Conservation (phyloP, 2,113 vertebrate genomes). For the Microtus pennsylvanicus region DNA sequence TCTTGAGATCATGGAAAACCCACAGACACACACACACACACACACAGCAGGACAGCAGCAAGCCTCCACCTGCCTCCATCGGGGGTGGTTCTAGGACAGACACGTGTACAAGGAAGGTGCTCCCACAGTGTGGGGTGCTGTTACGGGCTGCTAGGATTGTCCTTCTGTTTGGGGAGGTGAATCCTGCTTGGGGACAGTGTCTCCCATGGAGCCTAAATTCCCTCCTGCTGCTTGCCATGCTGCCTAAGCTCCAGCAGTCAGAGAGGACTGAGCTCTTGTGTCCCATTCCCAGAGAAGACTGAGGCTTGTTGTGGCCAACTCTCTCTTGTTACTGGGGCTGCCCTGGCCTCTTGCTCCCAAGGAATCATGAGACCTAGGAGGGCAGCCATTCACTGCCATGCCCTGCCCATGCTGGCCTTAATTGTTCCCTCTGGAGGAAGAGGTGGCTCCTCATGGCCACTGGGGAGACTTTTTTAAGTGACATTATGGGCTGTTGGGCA, state of each 20-base stretch:
- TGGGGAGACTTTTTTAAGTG: not conserved
- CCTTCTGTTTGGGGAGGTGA: fast-evolving
- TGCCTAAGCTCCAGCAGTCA: fast-evolving
- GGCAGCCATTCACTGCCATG: not conserved
- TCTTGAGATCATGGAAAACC: not conserved
- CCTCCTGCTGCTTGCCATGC: fast-evolving
- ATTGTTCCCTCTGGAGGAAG: not conserved
- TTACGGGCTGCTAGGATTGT: not conserved
- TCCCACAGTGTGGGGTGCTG: not conserved
- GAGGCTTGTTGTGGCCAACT: not conserved
- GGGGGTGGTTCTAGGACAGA: not conserved
- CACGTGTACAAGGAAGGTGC: not conserved
- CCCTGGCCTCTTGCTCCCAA: not conserved
- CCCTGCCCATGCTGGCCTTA: not conserved
- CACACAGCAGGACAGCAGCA: not conserved
- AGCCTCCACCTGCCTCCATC: not conserved
- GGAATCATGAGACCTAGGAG: fast-evolving
- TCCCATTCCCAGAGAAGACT: not conserved
- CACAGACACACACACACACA: not conserved
- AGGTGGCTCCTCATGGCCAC: not conserved
- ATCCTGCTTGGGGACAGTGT: not conserved
- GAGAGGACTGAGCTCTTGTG: fast-evolving
- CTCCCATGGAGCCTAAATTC: fast-evolving
- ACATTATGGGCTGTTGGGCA: fast-evolving
- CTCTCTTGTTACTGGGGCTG: not conserved